phyloP scores from a whole-genome alignment of 2,888 invertebrate genomes.

The Dicyrtoma fusca region DNA sequence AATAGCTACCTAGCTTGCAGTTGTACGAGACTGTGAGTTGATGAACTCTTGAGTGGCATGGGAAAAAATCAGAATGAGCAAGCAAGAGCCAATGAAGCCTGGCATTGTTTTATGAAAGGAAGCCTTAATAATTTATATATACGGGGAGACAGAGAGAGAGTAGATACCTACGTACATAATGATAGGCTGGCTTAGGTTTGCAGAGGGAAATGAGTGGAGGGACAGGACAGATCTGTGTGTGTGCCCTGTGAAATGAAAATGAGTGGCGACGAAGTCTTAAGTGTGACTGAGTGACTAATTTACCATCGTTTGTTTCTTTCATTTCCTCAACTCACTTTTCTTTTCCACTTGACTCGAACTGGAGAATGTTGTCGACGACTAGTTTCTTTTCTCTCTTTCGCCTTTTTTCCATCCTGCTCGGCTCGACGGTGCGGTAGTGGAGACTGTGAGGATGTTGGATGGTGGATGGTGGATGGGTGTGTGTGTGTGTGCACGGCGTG shows the following conservation, averaged over 20 bases:
- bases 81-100: slow-evolving; percentile 43
- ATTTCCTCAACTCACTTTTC: slow-evolving; percentile 56
- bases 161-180: too few species aligned
- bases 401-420: too few species aligned
- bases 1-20: neutral
- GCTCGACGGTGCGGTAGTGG: neutral
- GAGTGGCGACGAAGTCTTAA: slow-evolving; percentile 42
- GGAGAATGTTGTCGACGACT: slow-evolving; percentile 31
- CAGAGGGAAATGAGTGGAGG: slow-evolving; percentile 19
- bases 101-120: slow-evolving; percentile 47
- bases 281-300: slow-evolving; percentile 57
- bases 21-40: slow-evolving; percentile 5
- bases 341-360: slow-evolving; percentile 43
- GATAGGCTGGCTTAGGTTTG: too few species aligned
- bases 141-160: slow-evolving; percentile 1
- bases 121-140: slow-evolving; percentile 45
- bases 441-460: neutral
- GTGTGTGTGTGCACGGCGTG: slow-evolving; percentile 34
- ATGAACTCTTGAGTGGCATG: slow-evolving; percentile 18
- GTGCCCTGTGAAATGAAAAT: slow-evolving; percentile 26
- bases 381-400: slow-evolving; percentile 31
- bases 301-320: slow-evolving; percentile 57
- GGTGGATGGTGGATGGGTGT: neutral
- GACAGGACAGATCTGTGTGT: neutral
- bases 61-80: slow-evolving; percentile 4